Evolutionary conservation across 2,113 vertebrate species (phyloP), one percentile per base, ranked within the genome.

Genomic region (Lasiurus borealis): DNA sequence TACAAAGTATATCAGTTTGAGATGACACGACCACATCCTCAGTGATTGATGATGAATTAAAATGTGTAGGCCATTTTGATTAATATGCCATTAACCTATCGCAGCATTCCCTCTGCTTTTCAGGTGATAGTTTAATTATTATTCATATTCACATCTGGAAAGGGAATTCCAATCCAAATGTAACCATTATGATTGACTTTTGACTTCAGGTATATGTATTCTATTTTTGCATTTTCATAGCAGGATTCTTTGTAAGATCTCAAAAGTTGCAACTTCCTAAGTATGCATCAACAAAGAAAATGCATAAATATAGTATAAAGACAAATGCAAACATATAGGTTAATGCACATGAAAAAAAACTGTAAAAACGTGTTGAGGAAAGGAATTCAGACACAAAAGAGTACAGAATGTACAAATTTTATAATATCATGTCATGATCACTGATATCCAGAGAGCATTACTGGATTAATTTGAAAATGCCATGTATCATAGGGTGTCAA

Each of bases 1-100:
- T 90, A 1, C 25, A 44, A 85, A 88, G 14, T 59, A 7, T 40
- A 23, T 68, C 2, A 34, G 21, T 77, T 66, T 90, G 36, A 85
- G 88, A 82, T 90, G 80, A 87, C 34, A 73, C 77, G 71, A 34
- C 10, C 1, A 34, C 54, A 81, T 93, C 29, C 80, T 81, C 29
- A 77, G 36, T 93, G 87, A 94, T 77, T 91, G 89, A 96, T 95
- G 91, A 69, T 86, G 44, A 93, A 46, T 91, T 89, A 88, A 92
- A 91, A 85, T 92, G 62, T 57, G 78, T 92, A 90, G 40, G 21
- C 10, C 34, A 85, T 78, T 80, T 78, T 87, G 62, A 92, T 95
- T 90, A 93, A 88, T 93, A 90, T 92, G 19, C 14, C 92, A 40
- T 96, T 97, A 96, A 94, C n/a, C 54, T 78, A 64, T 80, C 52